Evolutionary conservation across 2,797 vertebrate genomes (phyloP).

Genomic region (Galago senegalensis): DNA sequence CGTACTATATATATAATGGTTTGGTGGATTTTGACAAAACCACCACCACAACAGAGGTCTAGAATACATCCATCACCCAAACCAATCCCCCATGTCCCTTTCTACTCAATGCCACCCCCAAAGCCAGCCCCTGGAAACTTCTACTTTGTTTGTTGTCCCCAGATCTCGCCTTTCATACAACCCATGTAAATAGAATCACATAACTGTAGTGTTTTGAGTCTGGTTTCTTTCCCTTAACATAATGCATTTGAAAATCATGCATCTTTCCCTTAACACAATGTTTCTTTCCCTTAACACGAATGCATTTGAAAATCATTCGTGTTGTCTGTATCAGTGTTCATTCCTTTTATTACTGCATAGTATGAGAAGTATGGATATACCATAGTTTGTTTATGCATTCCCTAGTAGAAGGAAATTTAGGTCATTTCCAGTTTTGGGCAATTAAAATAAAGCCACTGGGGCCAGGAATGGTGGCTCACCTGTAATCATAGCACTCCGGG

Average conservation of each 20-base stretch:
- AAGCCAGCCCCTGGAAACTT: not conserved
- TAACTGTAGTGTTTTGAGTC: not conserved
- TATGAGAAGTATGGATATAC: not conserved
- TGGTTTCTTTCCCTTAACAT: not conserved
- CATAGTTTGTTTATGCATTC: not conserved
- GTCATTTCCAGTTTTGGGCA: not conserved
- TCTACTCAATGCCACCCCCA: not conserved
- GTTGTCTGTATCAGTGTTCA: not conserved
- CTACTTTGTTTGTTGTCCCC: slow-evolving; percentile 19
- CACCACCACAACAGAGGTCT: not conserved
- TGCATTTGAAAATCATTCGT: not conserved
- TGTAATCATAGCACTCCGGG: no score
- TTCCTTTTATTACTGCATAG: not conserved
- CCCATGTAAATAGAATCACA: not conserved
- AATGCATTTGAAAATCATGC: not conserved
- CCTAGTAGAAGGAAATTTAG: not conserved
- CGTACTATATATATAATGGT: not conserved
- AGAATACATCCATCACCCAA: not conserved
- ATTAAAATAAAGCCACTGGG: slow-evolving; percentile 20
- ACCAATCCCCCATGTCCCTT: not conserved
- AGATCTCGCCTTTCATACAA: not conserved
- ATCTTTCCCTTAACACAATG: not conserved
- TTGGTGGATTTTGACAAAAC: slow-evolving; percentile 31
- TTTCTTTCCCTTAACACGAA: not conserved
- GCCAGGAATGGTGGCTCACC: no score